A percentile compares a stretch with the other conserved stretches of the same genome.
Conservation (phyloP, 2,888 invertebrate genomes). For the Drosophila imparisetae region DNA sequence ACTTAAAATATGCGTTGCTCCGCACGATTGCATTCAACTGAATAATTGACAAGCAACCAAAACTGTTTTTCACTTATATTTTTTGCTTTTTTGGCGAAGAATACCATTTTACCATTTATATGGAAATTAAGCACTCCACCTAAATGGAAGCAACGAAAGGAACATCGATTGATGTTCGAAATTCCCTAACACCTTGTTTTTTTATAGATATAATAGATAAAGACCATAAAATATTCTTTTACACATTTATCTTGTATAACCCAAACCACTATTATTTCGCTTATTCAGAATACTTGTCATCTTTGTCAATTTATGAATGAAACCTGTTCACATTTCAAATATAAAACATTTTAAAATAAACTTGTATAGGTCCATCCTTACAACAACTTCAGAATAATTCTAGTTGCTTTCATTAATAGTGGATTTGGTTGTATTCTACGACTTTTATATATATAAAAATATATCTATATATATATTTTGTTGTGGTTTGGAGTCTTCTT, state of each 20-base stretch:
- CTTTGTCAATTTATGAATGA: no score
- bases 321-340: neutral
- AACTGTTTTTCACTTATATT: constrained; percentile 42
- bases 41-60: constrained; percentile 56
- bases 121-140: constrained; percentile 3
- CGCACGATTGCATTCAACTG: constrained; percentile 49
- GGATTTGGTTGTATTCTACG: neutral
- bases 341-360: neutral
- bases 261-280: neutral
- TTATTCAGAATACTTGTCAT: neutral
- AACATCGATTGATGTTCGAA: neutral
- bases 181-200: neutral
- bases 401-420: neutral
- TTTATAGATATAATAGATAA: neutral
- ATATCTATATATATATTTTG: no score
- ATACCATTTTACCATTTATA: neutral
- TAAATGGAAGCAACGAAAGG: neutral
- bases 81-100: neutral
- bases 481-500: neutral
- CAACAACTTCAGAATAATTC: neutral
- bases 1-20: constrained; percentile 52
- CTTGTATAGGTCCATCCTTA: no score
- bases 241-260: neutral
- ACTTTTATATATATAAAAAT: no score
- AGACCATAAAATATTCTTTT: neutral